Evolutionary conservation across 2,888 invertebrate species (phyloP).

Genomic region (Branchellion lobata): DNA sequence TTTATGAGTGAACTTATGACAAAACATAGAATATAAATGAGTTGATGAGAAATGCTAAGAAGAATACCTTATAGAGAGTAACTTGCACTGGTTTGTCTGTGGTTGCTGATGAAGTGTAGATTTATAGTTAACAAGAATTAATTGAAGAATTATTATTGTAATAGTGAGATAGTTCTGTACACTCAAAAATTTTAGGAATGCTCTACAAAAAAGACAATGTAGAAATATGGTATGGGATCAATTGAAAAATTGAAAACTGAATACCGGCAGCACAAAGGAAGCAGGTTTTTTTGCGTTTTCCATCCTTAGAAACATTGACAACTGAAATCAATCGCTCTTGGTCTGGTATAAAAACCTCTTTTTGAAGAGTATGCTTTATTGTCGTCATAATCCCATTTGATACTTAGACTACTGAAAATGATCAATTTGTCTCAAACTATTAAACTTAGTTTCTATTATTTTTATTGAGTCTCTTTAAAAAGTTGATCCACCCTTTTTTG

Average conservation of each 20-base stretch:
- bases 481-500: too few relatives aligned
- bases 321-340: conserved; percentile 77
- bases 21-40: too few relatives aligned
- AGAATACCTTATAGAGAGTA: conserved; percentile 68
- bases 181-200: too few relatives aligned
- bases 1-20: too few relatives aligned
- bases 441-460: too few relatives aligned
- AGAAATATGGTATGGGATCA: too few relatives aligned
- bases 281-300: conserved; percentile 79
- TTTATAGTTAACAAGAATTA: not conserved
- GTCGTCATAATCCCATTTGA: conserved; percentile 73
- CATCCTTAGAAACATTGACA: conserved; percentile 76
- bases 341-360: conserved; percentile 75
- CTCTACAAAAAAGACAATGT: too few relatives aligned
- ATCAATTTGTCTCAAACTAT: too few relatives aligned
- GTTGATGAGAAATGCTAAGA: too few relatives aligned
- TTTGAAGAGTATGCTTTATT: conserved; percentile 75
- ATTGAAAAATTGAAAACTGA: conserved; percentile 47
- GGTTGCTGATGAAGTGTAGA: conserved; percentile 64
- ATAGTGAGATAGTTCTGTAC: too few relatives aligned
- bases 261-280: conserved; percentile 73
- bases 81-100: conserved; percentile 73
- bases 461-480: too few relatives aligned
- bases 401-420: too few relatives aligned
- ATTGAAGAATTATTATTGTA: not conserved